Evolutionary conservation across 1,140 invertebrate species (phyloP), one percentile per base, ranked within the genome.

Genomic region (Linepithema humile): DNA sequence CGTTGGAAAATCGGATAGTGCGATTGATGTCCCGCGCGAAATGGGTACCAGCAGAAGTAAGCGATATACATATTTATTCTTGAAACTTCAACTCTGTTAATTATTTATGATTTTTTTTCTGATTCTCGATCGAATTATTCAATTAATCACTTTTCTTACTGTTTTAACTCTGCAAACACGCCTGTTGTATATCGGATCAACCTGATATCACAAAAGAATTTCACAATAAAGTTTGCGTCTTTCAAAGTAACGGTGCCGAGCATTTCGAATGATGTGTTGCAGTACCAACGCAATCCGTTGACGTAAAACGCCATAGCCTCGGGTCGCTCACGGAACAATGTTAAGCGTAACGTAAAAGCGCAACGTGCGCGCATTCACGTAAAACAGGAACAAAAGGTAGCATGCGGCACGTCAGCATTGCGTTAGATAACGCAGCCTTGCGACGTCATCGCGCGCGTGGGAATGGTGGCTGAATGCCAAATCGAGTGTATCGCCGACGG

Each of bases 401-500:
- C 43, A 15, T 12, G 74, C 17, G 38, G 55, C 26, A 32, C 38
- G 59, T n/a, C 67, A 45, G 65, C 38, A 83, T 70, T 80, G 72
- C 73, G 60, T 88, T 73, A 80, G 72, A 85, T 86, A 88, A 88
- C 60, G 74, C 43, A 60, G 67, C 70, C 83, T 83, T 64, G 72
- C 72, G 83, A 83, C 70, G 86, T 80, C 84, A 84, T 83, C 73
- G 43, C 67, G 78, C 84, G 78, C 84, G 73, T 85, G 87, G 74
- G 84, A 88, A 89, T 45, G 75, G 80, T 88, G 88, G 88, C 88
- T 55, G 38, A 64, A 78, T 89, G 88, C 87, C 88, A 89, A 88
- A 84, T 75, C 74, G 69, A 80, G 87, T 88, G 67, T 84, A 85
- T 85, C 70, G 87, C 73, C 86, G 77, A 88, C 70, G 83, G 72